Percentiles rank a stretch among this genome's conserved stretches.
phyloP scores from a whole-genome alignment of 2,797 vertebrate species.

The Protosalanx chinensis region DNA sequence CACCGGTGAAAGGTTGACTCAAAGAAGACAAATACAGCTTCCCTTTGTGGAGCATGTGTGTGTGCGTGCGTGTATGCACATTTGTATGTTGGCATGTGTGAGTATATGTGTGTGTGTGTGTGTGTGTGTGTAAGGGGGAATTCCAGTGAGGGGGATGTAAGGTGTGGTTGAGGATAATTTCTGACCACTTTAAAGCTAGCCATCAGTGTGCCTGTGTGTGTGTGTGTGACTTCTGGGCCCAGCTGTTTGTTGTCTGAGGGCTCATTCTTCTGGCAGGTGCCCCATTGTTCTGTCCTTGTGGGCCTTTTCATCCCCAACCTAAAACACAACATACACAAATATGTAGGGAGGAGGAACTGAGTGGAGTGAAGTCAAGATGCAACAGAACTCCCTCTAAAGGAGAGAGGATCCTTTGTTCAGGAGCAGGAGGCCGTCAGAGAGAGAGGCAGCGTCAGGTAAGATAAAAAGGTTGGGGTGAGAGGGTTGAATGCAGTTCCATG shows the following conservation, averaged over 20 bases:
- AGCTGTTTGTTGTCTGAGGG: slow-evolving; percentile 14
- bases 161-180: slow-evolving; percentile 65
- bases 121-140: slow-evolving; percentile 60
- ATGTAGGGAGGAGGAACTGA: slow-evolving; percentile 26
- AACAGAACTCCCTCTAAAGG: slow-evolving; percentile 24
- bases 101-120: slow-evolving; percentile 17
- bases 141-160: slow-evolving; percentile 66
- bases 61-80: slow-evolving; percentile 7
- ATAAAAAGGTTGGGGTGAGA: slow-evolving; percentile 35
- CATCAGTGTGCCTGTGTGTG: slow-evolving; percentile 44
- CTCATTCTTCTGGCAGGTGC: slow-evolving; percentile 41
- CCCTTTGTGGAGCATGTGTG: slow-evolving; percentile 33
- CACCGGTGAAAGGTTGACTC: slow-evolving; percentile 35
- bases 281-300: slow-evolving; percentile 38
- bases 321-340: slow-evolving; percentile 26
- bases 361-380: slow-evolving; percentile 29
- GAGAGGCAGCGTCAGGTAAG: slow-evolving; percentile 36
- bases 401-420: slow-evolving; percentile 55
- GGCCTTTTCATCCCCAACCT: slow-evolving; percentile 35
- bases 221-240: slow-evolving; percentile 15
- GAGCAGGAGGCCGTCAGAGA: slow-evolving; percentile 35
- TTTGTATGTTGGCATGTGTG: slow-evolving; percentile 4
- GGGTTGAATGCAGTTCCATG: slow-evolving; percentile 40
- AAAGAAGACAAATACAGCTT: slow-evolving; percentile 33
- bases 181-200: slow-evolving; percentile 72